A percentile compares a stretch with the other conserved stretches of the same genome.
phyloP scores from a whole-genome alignment of 2,797 vertebrate genomes.

The Lithobates sylvaticus region DNA sequence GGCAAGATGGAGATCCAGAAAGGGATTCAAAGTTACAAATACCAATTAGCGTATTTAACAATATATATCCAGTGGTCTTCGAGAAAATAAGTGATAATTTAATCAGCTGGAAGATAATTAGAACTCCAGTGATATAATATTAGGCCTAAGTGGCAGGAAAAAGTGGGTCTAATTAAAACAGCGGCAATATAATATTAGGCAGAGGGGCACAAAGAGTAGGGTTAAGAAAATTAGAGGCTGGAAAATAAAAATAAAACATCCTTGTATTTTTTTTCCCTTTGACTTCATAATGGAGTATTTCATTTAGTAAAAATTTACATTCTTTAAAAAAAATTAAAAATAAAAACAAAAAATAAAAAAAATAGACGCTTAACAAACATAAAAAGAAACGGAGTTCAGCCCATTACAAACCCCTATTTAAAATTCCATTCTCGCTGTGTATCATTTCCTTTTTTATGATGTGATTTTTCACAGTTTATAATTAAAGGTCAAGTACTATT shows the following conservation, averaged over 20 bases:
- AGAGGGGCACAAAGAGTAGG: background rate
- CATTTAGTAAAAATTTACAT: background rate
- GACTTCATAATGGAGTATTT: background rate
- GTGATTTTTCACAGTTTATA: slow-evolving; percentile 63
- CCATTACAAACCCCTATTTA: slow-evolving; percentile 52
- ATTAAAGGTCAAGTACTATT: slow-evolving; percentile 63
- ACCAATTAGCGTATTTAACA: slow-evolving; percentile 48
- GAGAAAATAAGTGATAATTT: slow-evolving; percentile 39
- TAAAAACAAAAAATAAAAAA: background rate
- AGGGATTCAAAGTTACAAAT: slow-evolving; percentile 41
- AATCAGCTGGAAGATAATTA: slow-evolving; percentile 40
- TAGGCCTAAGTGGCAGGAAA: slow-evolving; percentile 6
- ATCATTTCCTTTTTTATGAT: slow-evolving; percentile 62
- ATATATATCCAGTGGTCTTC: slow-evolving; percentile 30
- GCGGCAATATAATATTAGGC: slow-evolving; percentile 13
- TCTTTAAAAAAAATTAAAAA: background rate
- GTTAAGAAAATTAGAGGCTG: background rate
- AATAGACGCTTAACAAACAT: slow-evolving; percentile 35
- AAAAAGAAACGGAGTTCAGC: slow-evolving; percentile 8
- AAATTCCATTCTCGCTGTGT: slow-evolving; percentile 56
- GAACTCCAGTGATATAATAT: slow-evolving; percentile 33
- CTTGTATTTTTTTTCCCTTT: background rate
- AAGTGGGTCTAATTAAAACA: slow-evolving; percentile 33
- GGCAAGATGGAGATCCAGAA: slow-evolving; percentile 9
- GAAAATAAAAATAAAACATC: background rate